Base-by-base conservation (phyloP, 2,888 invertebrate genomes). In the Ptycholaimellus sp. region DNA sequence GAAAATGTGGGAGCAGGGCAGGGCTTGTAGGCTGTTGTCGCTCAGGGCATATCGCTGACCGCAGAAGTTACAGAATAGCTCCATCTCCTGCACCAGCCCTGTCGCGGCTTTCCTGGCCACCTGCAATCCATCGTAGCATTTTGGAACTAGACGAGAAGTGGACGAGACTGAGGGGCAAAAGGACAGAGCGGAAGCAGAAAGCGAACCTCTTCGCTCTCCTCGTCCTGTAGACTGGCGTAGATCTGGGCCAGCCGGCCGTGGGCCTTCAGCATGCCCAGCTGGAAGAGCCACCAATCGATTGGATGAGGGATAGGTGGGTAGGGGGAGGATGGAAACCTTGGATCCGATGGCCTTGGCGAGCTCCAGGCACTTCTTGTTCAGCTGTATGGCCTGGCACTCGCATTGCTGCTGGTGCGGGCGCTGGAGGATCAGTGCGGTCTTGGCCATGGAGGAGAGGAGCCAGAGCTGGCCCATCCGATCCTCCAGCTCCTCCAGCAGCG, bases 1-100 rank as follows among this genome's bases (percentile, higher is more conserved):
- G 35, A 57, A 56, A 30, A 56, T 53, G 34, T 56, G 56, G 3
- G 56, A 57, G 37, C 56, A 56, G 11, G 52, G 40, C 18, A 56
- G 42, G n/a, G 56, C 56, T 40, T 54, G 54, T n/a, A 56, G 42
- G 14, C 47, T 45, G 28, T 53, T 54, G 32, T 56, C 52, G 30
- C 46, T 47, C 19, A 44, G 36, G 3, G 50, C 56, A 32, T 49
- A 56, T 35, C 57, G 38, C 38, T 60, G 59, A 7, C 58, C 58
- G 46, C 63, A 63, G 32, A 63, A 59, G 16, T 60, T 60, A 49
- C 63, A 63, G 41, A 57, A 57, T 14, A 62, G 47, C 37, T 61
- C 60, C 54, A 61, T 54, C 44, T 63, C 60, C 37, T 54, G 53
- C 28, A 55, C 47, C 25, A 62, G 45, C 36, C 53, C 50, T 20